Base-by-base conservation (phyloP, 1,140 invertebrate species). In the Apis laboriosa region DNA sequence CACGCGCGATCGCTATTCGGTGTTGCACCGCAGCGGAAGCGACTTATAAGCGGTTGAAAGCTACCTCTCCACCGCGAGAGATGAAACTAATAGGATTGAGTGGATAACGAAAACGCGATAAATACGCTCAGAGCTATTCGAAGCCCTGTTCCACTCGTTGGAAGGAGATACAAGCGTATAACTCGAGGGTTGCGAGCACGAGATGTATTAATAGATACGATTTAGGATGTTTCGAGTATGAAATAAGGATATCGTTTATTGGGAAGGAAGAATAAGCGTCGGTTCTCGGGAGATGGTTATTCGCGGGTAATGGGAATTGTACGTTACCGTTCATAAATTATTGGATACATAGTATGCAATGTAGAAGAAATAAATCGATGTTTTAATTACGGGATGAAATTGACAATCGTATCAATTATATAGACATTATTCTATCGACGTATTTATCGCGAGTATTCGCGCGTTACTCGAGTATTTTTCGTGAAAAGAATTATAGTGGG, bases 1-100 rank as follows among this genome's bases (percentile, higher is more conserved):
- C 82, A 85, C 86, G 60, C 86, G 55, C 28, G 64, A 55, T 74
- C 19, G 55, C 49, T 80, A 60, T 21, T 49, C 53, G 15, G n/a
- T 15, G 51, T 63, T 43, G 5, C 9, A 13, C 21, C 9, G 12
- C 21, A 11, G 9, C 28, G 13, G 34, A 24, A 56, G 63, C 55
- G 28, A 68, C 53, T 81, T 34, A 34, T 55, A 34, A 21, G 56
- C 15, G 34, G n/a, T 21, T 71, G 55, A 67, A 43, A 34, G 66
- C 66, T n/a, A 21, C 43, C 49, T 24, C 13, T 70, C 67, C 7
- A 76, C 49, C 12, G 13, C 49, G 11, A 68, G 34, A 58, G 49
- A 78, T 34, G 49, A 11, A 55, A 64, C 43, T 70, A 70, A 78
- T 78, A 60, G 77, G n/a, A 55, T 21, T 34, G 49, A 12, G n/a